Evolutionary conservation across 2,113 vertebrate species (phyloP).

Genomic region (Plecotus auritus): DNA sequence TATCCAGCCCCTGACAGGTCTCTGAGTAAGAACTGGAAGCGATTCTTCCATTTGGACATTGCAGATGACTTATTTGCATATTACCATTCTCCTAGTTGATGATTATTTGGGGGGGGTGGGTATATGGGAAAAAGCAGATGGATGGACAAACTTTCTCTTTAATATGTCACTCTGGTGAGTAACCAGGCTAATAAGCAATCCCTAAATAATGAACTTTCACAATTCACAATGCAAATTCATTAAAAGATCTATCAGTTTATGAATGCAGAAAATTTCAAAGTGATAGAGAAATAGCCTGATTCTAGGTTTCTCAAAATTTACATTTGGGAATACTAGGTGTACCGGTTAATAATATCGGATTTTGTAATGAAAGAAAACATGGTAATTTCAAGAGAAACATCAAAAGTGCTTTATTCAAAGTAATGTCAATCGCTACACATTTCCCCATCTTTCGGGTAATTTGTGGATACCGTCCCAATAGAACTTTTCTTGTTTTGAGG

Average conservation of each 20-base stretch:
- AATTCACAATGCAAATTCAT: not conserved
- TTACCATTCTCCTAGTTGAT: constrained; percentile 23
- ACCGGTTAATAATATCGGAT: no score
- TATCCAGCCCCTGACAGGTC: not conserved
- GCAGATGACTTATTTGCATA: constrained; percentile 68
- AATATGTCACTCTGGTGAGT: constrained; percentile 44
- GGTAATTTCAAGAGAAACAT: no score
- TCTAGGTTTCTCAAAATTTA: not conserved
- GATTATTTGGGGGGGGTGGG: constrained; percentile 6
- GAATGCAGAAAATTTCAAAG: not conserved
- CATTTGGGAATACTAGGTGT: not conserved
- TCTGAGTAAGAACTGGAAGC: constrained; percentile 30
- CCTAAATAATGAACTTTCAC: constrained; percentile 30
- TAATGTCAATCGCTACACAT: no score
- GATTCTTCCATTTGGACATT: not conserved
- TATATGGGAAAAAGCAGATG: constrained; percentile 57
- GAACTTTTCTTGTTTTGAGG: no score
- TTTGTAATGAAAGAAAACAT: no score
- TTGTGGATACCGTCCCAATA: no score
- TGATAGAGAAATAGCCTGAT: constrained; percentile 7
- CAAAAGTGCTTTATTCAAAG: no score
- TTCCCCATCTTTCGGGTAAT: no score
- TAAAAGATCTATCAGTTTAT: not conserved
- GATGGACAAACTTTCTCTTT: constrained; percentile 35
- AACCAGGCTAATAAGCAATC: constrained; percentile 50